phyloP scores from a whole-genome alignment of 2,113 vertebrate species.

The Axis porcinus region DNA sequence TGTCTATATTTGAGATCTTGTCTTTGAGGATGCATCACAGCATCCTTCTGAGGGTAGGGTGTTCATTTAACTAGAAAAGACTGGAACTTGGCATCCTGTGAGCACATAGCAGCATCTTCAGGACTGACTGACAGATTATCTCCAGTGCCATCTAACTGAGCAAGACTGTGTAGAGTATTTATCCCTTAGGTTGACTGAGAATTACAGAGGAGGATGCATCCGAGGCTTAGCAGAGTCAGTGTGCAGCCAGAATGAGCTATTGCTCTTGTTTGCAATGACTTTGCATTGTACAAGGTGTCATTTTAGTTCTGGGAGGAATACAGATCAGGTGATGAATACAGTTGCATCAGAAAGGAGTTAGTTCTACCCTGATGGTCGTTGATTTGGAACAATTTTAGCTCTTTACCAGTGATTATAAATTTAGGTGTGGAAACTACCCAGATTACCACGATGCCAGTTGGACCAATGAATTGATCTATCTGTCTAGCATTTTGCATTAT shows the following conservation, averaged over 20 bases:
- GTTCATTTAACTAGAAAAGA: neutral
- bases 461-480: neutral
- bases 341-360: too few relatives aligned
- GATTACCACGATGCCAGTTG: neutral
- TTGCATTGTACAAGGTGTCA: neutral
- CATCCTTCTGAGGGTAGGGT: neutral
- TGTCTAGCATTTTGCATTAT: neutral
- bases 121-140: neutral
- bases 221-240: neutral
- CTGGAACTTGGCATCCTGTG: neutral
- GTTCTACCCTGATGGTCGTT: neutral
- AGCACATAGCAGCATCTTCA: neutral
- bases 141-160: neutral
- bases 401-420: neutral
- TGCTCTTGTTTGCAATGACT: neutral
- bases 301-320: neutral
- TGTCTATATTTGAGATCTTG: neutral
- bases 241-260: neutral
- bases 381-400: neutral
- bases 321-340: neutral
- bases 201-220: neutral
- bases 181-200: neutral
- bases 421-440: neutral
- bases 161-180: too few relatives aligned
- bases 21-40: neutral